Evolutionary conservation across 1,140 invertebrate genomes (phyloP).

Genomic region (Heterodera carotae): DNA sequence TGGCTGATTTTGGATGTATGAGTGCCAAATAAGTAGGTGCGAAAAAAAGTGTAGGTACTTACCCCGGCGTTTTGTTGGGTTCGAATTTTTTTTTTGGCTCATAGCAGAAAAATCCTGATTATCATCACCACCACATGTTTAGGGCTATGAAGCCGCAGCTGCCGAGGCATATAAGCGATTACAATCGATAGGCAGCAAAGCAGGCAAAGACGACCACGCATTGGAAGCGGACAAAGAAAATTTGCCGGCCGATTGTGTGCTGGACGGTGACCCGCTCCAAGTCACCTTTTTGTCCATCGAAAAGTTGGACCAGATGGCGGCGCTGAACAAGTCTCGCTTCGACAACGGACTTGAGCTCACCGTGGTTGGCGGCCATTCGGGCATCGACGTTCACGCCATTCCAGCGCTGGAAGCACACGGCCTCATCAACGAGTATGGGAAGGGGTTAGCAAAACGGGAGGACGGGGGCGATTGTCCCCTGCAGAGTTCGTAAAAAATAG

Average conservation of each 20-base stretch:
- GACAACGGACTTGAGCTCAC: conserved; percentile 14
- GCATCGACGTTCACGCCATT: conserved; percentile 26
- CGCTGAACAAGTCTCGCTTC: conserved; percentile 6
- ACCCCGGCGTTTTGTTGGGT: no score
- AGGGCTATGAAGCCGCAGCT: conserved; percentile 28
- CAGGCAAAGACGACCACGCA: conserved; percentile 1
- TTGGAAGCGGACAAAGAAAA: conserved; percentile 29
- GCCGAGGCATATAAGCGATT: neutral
- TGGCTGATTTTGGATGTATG: no score
- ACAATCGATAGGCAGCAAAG: neutral
- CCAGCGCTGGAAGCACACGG: conserved; percentile 13
- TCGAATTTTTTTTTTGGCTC: no score
- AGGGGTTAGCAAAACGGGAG: neutral
- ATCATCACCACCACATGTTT: conserved; percentile 10
- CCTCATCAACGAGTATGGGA: conserved; percentile 20
- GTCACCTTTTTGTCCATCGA: conserved; percentile 35
- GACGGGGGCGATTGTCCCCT: neutral
- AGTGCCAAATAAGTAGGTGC: no score
- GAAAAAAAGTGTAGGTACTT: no score
- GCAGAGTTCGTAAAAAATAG: no score
- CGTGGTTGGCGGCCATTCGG: neutral
- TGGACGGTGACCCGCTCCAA: conserved; percentile 33
- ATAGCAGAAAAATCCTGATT: no score
- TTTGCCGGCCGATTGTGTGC: conserved; percentile 23
- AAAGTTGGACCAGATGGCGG: conserved; percentile 36